Base-by-base conservation (phyloP, 2,888 invertebrate species). In the Ophion slaviceki region DNA sequence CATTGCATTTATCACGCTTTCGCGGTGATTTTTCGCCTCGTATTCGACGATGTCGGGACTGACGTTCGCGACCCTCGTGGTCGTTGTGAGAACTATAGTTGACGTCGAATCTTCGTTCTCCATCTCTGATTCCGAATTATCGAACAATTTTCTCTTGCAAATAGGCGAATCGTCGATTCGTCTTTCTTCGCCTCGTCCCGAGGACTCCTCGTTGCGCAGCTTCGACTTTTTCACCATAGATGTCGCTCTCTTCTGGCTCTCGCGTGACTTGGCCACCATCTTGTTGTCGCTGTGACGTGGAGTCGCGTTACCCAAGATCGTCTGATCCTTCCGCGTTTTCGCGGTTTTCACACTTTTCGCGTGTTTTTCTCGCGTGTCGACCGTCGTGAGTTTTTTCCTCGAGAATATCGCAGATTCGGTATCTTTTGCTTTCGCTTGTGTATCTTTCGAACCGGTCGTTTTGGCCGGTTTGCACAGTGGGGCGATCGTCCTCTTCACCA, bases 81-180 rank as follows among this genome's bases (percentile, higher is more conserved):
- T 70, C 57, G 83, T 74, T 14, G 77, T 80, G 24, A 84, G 62
- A 61, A 84, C 80, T n/a, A 82, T 76, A 47, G 72, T 80, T 10
- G 82, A 84, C 47, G 62, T 36, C 7, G 68, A 61, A 32, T 85
- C 66, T 68, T 86, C 86, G 57, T 70, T 86, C 32, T 83, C 85
- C 17, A 82, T 82, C 61, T 86, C 86, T n/a, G 87, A 82, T 24
- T 86, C 84, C 28, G 84, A 82, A 67, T 89, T 86, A 3, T 81
- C 71, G 80, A 90, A 91, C 24, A 91, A 86, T 76, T 82, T 89
- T 6, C 90, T 89, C 68, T 87, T 90, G 82, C 89, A 90, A 10
- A 74, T 57, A 0, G 91, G 87, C 2, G 89, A 88, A 78, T 70
- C 57, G 17, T 84, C 83, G 24, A 67, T 74, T 17, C 20, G 61